A percentile compares a stretch with the other conserved stretches of the same genome.
Evolutionary conservation across 2,888 invertebrate species (phyloP).

Genomic region (Drosophila diplacantha): DNA sequence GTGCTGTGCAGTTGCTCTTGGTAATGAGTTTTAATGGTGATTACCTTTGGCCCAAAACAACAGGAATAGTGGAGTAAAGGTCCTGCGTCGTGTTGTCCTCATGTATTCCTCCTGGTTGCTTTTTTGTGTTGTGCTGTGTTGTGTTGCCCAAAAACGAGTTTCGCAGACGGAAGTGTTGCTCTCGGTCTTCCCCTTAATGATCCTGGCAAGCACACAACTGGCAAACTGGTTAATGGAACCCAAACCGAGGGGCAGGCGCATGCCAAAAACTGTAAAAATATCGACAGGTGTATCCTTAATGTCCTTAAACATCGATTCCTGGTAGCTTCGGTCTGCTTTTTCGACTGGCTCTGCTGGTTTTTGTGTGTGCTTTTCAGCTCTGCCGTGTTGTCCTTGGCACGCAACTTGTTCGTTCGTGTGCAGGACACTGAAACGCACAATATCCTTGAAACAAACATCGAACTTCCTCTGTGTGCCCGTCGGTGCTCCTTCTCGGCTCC

Average conservation of each 20-base stretch:
- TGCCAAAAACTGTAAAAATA: conserved; percentile 66
- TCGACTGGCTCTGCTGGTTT: conserved; percentile 29
- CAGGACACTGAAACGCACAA: conserved; percentile 58
- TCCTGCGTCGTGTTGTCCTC: conserved; percentile 34
- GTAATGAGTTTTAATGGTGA: conserved; percentile 74
- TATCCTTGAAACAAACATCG: conserved; percentile 58
- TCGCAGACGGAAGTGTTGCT: conserved; percentile 39
- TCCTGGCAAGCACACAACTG: conserved; percentile 23
- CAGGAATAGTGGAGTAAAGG: conserved; percentile 25
- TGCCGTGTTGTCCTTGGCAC: conserved; percentile 62
- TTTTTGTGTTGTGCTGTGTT: conserved; percentile 1
- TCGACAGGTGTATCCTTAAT: conserved; percentile 73
- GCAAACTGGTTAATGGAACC: conserved; percentile 44
- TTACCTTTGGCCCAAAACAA: conserved; percentile 52
- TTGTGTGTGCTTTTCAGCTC: conserved; percentile 18
- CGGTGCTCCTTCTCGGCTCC: neutral
- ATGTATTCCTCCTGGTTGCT: conserved; percentile 1
- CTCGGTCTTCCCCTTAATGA: conserved; percentile 39
- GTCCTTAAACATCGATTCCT: conserved; percentile 64
- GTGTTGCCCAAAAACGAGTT: conserved; percentile 30
- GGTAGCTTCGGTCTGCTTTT: conserved; percentile 29
- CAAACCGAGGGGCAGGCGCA: conserved; percentile 41
- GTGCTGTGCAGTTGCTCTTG: conserved; percentile 49
- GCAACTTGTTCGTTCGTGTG: conserved; percentile 51
- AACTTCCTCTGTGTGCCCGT: conserved; percentile 35